Conservation (phyloP, 2,888 invertebrate species). For the Torymus aiolomorphi region DNA sequence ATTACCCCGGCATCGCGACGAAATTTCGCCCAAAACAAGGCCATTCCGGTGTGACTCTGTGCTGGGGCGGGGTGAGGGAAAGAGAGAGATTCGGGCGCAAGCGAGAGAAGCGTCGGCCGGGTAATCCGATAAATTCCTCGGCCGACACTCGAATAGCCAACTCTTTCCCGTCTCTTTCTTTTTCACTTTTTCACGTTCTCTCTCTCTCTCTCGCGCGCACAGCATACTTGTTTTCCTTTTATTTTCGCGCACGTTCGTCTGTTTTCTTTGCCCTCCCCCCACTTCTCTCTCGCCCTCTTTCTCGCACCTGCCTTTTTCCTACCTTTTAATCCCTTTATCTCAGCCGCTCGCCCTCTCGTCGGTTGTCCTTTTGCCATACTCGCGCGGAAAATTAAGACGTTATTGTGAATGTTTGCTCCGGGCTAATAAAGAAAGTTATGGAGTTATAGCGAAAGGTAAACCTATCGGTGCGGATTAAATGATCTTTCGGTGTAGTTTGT, state of each 20-base stretch:
- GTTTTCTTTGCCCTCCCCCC: background rate
- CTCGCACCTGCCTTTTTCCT: background rate
- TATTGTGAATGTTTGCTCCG: conserved; percentile 2
- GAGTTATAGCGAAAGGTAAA: no score
- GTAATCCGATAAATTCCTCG: conserved; percentile 50
- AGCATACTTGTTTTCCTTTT: conserved; percentile 9
- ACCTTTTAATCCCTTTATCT: conserved; percentile 31
- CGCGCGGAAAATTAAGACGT: background rate
- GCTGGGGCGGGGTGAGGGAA: background rate
- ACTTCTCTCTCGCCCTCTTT: background rate
- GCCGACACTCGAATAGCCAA: conserved; percentile 35
- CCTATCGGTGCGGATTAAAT: no score
- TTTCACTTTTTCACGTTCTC: conserved; percentile 29
- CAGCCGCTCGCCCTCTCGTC: background rate
- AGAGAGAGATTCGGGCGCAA: conserved; percentile 12
- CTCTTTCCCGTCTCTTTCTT: conserved; percentile 1
- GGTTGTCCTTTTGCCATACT: background rate
- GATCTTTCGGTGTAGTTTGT: no score
- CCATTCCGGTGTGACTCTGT: background rate
- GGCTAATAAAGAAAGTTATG: no score
- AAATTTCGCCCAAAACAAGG: conserved; percentile 37
- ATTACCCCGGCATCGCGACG: conserved; percentile 20
- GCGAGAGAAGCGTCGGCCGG: conserved; percentile 12
- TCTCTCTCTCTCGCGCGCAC: background rate
- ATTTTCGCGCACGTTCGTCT: conserved; percentile 29